phyloP scores from a whole-genome alignment of 2,888 invertebrate genomes.

The Halictus ligatus region DNA sequence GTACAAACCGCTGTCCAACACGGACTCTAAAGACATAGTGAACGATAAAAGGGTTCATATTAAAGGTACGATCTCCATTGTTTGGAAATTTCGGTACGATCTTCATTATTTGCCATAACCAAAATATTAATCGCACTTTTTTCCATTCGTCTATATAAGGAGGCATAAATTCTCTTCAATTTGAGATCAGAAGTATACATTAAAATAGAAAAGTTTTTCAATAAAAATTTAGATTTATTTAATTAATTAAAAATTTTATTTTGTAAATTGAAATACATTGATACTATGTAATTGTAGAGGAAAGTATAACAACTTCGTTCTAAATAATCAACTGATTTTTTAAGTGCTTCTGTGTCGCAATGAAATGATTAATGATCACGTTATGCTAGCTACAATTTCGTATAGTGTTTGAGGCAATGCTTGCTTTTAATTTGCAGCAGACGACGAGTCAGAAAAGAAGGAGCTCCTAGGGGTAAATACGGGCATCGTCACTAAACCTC shows the following conservation, averaged over 20 bases:
- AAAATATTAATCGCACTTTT: no score
- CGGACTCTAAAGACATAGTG: slow-evolving; percentile 76
- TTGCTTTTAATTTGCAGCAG: slow-evolving; percentile 71
- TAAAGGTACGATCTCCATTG: slow-evolving; percentile 75
- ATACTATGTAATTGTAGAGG: no score
- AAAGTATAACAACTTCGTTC: neutral
- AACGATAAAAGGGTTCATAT: slow-evolving; percentile 79
- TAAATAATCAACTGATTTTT: no score
- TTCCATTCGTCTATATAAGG: no score
- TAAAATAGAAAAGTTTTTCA: no score
- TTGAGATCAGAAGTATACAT: no score
- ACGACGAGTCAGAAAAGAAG: slow-evolving; percentile 83
- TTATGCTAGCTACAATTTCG: no score
- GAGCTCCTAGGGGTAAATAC: slow-evolving; percentile 84
- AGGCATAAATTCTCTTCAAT: no score
- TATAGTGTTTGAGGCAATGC: neutral
- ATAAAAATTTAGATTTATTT: no score
- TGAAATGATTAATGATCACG: neutral
- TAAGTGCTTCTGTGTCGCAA: neutral
- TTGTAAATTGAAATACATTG: no score
- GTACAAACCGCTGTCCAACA: slow-evolving; percentile 80
- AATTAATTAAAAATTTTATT: no score
- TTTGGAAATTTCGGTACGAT: neutral
- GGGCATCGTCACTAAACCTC: slow-evolving; percentile 82
- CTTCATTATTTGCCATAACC: no score